Percentiles rank a stretch among this genome's conserved stretches.
phyloP scores from a whole-genome alignment of 2,797 vertebrate genomes.

The Benthosema pterotum region DNA sequence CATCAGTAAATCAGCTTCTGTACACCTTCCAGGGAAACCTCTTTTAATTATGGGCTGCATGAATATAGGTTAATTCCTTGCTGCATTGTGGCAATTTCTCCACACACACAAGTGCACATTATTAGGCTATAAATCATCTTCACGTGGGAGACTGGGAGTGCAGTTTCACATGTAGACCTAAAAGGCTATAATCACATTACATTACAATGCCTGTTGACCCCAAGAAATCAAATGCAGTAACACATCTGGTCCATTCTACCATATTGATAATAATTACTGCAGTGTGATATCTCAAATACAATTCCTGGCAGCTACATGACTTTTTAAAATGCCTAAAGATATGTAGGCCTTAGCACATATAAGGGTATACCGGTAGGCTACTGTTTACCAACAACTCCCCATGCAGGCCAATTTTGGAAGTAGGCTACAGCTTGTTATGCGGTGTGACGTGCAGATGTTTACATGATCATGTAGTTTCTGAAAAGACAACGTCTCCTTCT shows the following conservation, averaged over 20 bases:
- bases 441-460: slow-evolving; percentile 62
- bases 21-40: slow-evolving; percentile 22
- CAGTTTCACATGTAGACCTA: neutral
- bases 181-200: neutral
- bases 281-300: slow-evolving; percentile 16
- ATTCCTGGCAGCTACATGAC: neutral
- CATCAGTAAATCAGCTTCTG: slow-evolving; percentile 22
- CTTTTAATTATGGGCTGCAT: slow-evolving; percentile 16
- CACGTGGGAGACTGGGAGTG: neutral
- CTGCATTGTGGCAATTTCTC: slow-evolving; percentile 14
- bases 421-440: slow-evolving; percentile 61
- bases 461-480: slow-evolving; percentile 46
- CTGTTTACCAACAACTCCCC: slow-evolving; percentile 53
- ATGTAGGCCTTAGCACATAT: neutral
- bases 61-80: slow-evolving; percentile 24
- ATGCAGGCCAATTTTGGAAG: slow-evolving; percentile 29
- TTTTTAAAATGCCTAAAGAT: neutral
- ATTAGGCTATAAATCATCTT: neutral
- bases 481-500: slow-evolving; percentile 56
- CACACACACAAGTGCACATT: slow-evolving; percentile 9
- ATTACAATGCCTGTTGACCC: neutral
- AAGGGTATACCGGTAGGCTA: slow-evolving; percentile 19
- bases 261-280: slow-evolving; percentile 29
- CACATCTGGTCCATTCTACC: neutral
- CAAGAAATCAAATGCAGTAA: neutral